A percentile compares a stretch with the other conserved stretches of the same genome.
Conservation (phyloP, 2,113 vertebrate species). For the Muntiacus reevesi region DNA sequence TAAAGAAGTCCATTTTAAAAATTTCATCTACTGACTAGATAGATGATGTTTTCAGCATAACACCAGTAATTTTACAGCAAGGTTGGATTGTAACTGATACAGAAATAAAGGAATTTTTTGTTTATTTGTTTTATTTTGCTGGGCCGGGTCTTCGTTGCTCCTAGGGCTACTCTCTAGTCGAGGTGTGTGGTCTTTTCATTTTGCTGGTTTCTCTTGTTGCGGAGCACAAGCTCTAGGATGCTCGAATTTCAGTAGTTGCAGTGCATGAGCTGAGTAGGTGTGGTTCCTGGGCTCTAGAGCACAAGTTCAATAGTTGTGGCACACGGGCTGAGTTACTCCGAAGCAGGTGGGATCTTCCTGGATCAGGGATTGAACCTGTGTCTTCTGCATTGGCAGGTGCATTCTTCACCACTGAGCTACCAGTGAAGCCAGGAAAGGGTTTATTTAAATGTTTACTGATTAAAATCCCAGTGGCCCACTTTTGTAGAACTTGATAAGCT, state of each 20-base stretch:
- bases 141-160: neutral
- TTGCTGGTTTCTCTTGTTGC: neutral
- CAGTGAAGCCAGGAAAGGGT: neutral
- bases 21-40: neutral
- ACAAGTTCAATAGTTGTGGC: neutral
- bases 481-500: neutral
- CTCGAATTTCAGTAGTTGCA: neutral
- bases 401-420: neutral
- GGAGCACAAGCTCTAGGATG: neutral
- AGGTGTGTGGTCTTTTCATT: neutral
- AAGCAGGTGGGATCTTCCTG: neutral
- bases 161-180: neutral
- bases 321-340: accelerated
- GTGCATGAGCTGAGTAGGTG: accelerated
- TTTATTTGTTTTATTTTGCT: neutral
- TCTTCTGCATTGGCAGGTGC: neutral
- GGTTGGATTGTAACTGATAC: neutral
- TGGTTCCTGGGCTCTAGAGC: neutral
- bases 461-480: neutral
- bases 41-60: neutral
- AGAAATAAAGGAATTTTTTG: neutral
- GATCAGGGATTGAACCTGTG: neutral
- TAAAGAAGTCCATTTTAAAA: neutral
- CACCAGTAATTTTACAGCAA: neutral
- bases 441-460: neutral